A percentile compares a stretch with the other conserved stretches of the same genome.
Evolutionary conservation across 2,797 vertebrate genomes (phyloP).

Genomic region (Macroramphosus scolopax): DNA sequence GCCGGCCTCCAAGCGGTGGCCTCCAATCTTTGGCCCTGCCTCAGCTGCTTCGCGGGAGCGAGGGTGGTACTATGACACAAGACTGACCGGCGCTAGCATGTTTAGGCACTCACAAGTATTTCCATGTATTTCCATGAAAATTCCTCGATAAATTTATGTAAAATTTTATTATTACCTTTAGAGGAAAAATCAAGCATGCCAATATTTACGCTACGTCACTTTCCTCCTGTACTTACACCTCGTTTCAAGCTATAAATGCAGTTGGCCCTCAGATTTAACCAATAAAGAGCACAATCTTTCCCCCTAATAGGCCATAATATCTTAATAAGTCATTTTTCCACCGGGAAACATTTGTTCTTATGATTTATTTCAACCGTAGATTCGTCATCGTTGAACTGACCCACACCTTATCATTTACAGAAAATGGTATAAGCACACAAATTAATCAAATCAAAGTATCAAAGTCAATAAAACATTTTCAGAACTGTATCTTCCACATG

Average conservation of each 20-base stretch:
- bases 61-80: too few species aligned
- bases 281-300: conserved; percentile 49
- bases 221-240: conserved; percentile 36
- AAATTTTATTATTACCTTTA: conserved; percentile 12
- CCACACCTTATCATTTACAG: conserved; percentile 6
- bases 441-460: too few species aligned
- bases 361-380: conserved; percentile 25
- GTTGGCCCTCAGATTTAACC: conserved; percentile 39
- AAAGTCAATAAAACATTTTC: conserved; percentile 32
- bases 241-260: conserved; percentile 51
- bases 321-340: conserved; percentile 33
- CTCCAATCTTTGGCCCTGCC: too few species aligned
- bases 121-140: conserved; percentile 10
- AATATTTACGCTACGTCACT: conserved; percentile 16
- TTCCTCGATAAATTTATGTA: too few species aligned
- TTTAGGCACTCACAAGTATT: too few species aligned
- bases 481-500: conserved; percentile 7
- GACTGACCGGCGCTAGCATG: too few species aligned
- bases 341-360: conserved; percentile 42
- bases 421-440: conserved; percentile 24
- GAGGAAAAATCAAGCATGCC: conserved; percentile 9
- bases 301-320: conserved; percentile 49
- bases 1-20: too few species aligned
- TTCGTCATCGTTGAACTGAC: conserved; percentile 13
- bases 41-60: too few species aligned